Percentiles rank a stretch among this genome's conserved stretches.
phyloP scores from a whole-genome alignment of 2,797 vertebrate species.

The Molossus molossus region DNA sequence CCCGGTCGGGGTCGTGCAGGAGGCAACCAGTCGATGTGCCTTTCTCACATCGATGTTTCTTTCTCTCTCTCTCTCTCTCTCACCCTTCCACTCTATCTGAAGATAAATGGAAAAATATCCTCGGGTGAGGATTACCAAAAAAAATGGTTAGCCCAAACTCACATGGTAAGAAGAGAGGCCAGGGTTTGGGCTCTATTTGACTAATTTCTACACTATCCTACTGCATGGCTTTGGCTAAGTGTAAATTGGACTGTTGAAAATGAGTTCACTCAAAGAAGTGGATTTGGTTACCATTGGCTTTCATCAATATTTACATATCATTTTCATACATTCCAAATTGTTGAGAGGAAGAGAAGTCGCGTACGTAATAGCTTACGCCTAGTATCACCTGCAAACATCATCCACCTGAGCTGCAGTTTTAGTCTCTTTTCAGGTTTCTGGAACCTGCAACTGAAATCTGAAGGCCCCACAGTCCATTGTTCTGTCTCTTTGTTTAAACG shows the following conservation, averaged over 20 bases:
- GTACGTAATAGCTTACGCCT: background rate
- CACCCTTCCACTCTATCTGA: too few relatives aligned
- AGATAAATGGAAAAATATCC: too few relatives aligned
- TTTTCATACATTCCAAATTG: constrained; percentile 27
- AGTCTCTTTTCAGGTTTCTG: background rate
- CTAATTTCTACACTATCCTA: background rate
- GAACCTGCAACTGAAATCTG: background rate
- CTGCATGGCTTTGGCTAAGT: background rate
- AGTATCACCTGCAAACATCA: constrained; percentile 15
- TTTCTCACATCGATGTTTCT: too few relatives aligned
- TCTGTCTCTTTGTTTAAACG: constrained; percentile 55
- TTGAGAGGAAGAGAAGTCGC: constrained; percentile 5
- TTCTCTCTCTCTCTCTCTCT: too few relatives aligned
- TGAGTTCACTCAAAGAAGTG: background rate
- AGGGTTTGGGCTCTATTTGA: background rate
- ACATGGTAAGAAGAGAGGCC: background rate
- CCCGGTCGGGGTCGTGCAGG: too few relatives aligned
- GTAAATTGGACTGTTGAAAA: background rate
- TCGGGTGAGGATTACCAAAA: background rate
- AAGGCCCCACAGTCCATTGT: background rate
- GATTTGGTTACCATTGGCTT: background rate
- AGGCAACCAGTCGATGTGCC: too few relatives aligned
- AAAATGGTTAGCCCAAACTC: background rate
- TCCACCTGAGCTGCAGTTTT: background rate
- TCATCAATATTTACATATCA: constrained; percentile 52